phyloP scores from a whole-genome alignment of 2,113 vertebrate genomes.

The Polypterus bichir region DNA sequence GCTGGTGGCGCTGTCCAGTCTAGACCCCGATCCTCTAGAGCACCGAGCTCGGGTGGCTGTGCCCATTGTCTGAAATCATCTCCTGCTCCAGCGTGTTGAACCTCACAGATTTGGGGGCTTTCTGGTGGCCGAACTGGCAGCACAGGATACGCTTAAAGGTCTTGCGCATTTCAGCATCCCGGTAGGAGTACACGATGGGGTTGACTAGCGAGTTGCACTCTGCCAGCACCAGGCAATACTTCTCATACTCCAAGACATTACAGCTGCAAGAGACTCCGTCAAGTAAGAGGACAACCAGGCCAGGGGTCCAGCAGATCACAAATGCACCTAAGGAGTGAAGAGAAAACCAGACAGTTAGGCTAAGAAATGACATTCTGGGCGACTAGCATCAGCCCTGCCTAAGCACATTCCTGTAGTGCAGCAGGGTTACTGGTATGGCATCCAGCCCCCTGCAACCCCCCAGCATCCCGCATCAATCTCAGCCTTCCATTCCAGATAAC shows the following conservation, averaged over 20 bases:
- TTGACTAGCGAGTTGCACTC: slow-evolving; percentile 86
- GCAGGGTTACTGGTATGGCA: background rate
- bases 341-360: background rate
- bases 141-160: slow-evolving; percentile 77
- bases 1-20: background rate
- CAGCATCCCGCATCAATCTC: background rate
- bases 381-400: background rate
- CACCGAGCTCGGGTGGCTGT: slow-evolving; percentile 35
- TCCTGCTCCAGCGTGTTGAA: slow-evolving; percentile 26
- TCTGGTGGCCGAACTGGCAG: slow-evolving; percentile 38
- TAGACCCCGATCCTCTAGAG: slow-evolving; percentile 26
- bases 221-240: slow-evolving; percentile 72
- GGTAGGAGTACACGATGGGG: slow-evolving; percentile 72
- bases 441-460: background rate
- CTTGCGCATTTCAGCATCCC: slow-evolving; percentile 72
- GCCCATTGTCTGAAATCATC: slow-evolving; percentile 41
- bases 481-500: background rate
- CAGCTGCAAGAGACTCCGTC: slow-evolving; percentile 64
- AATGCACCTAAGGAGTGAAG: slow-evolving; percentile 60
- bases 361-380: too few species aligned
- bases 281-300: slow-evolving; percentile 67
- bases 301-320: slow-evolving; percentile 85
- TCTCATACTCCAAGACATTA: slow-evolving; percentile 62
- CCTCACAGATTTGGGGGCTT: slow-evolving; percentile 10
- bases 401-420: background rate